phyloP scores from a whole-genome alignment of 1,140 invertebrate genomes.

The Olivierus martensii region DNA sequence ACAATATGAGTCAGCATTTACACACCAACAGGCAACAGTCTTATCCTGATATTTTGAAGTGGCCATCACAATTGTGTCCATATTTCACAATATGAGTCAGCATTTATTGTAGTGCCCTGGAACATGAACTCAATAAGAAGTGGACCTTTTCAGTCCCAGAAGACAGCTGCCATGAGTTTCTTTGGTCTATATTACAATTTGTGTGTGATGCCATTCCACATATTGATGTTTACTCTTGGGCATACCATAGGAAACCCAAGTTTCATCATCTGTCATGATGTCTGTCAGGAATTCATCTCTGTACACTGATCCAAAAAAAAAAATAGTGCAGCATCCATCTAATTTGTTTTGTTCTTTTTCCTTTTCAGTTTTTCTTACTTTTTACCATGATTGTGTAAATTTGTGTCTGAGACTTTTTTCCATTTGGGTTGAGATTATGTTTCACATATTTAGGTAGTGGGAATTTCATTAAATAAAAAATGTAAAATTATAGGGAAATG shows the following conservation, averaged over 20 bases:
- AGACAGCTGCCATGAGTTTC: neutral
- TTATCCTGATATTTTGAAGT: neutral
- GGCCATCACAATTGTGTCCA: neutral
- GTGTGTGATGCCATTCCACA: neutral
- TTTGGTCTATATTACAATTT: neutral
- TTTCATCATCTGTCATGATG: neutral
- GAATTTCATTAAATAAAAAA: too few species aligned
- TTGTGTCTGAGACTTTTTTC: too few species aligned
- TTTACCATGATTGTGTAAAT: too few species aligned
- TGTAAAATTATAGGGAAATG: too few species aligned
- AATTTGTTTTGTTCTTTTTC: neutral
- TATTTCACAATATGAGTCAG: neutral
- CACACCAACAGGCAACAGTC: neutral
- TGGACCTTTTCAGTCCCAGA: neutral
- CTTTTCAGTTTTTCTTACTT: too few species aligned
- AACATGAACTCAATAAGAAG: neutral
- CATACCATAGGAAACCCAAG: too few species aligned
- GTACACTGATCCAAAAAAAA: neutral
- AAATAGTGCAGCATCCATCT: neutral
- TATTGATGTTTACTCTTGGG: neutral
- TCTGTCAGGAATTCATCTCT: neutral
- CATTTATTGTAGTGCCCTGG: neutral
- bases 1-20: too few species aligned
- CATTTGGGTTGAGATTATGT: too few species aligned
- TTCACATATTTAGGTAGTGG: too few species aligned